A percentile compares a stretch with the other conserved stretches of the same genome.
These are phyloP conservation scores for Engraulis encrasicolus DNA, from an alignment of 2,113 vertebrate genomes.

Conservation along the genomic window DNA sequence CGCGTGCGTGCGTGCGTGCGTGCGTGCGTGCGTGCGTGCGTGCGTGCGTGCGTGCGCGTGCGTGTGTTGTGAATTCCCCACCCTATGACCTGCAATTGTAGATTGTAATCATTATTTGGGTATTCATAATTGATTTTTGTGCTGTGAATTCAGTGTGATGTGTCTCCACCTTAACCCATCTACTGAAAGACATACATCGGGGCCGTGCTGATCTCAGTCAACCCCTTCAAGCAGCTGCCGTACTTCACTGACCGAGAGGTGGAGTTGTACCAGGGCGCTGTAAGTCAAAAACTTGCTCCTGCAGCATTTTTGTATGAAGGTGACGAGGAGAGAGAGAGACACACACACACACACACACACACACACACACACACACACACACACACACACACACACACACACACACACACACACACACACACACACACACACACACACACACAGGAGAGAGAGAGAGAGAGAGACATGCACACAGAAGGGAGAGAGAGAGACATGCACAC, in stretches of 20 bases:
- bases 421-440: too few species aligned
- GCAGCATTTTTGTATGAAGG: neutral
- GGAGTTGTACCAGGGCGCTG: slow-evolving; percentile 84
- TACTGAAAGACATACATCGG: slow-evolving; percentile 81
- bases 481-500: neutral
- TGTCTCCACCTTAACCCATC: slow-evolving; percentile 55
- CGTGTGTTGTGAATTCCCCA: neutral
- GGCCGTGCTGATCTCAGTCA: slow-evolving; percentile 82
- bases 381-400: too few species aligned
- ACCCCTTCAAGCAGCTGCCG: slow-evolving; percentile 83
- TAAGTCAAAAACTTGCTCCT: slow-evolving; percentile 61
- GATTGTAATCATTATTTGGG: neutral
- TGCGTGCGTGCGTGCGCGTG: neutral
- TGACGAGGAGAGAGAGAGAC: neutral
- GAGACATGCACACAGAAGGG: neutral
- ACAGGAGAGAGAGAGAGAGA: neutral
- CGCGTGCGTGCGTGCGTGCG: neutral
- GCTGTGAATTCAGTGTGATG: neutral
- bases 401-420: too few species aligned
- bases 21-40: neutral
- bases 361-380: too few species aligned
- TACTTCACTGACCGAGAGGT: slow-evolving; percentile 83
- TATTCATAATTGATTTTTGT: neutral
- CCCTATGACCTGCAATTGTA: neutral
- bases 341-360: too few species aligned